Evolutionary conservation across 2,113 vertebrate species (phyloP), one percentile per base, ranked within the genome.

Genomic region (Pithys albifrons): DNA sequence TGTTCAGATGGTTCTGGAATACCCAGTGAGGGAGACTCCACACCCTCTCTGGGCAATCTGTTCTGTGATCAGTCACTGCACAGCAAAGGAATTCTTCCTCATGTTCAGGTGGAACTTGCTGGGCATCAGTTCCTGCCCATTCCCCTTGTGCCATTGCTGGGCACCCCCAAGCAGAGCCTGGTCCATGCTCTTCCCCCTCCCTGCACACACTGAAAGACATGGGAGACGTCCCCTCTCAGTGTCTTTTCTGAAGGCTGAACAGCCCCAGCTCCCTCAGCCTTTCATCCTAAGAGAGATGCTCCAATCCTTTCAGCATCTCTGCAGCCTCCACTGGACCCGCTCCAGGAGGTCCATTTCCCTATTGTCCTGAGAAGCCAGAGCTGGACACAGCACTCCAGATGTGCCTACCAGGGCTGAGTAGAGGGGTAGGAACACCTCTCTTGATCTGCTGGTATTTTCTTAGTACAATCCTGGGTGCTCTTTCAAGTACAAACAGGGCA

Each of bases 311-410:
- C 48, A 66, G 39, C 59, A 66, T 57, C 82, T 75, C 31, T 0
- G 0, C 48, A 74, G n/a, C 23, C 82, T 57, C 23, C 0, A 1
- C 29, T 48, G 59, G 51, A 61, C 51, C 59, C 0, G 1, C 19
- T 29, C 12, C 83, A 66, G 52, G 29, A 66, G 29, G 51, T 66
- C 61, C 61, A 1, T 75, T 71, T 67, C 41, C 41, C 62, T 33
- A 54, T 69, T 59, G 72, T 51, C 3, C 52, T 86, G 84, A 27
- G 8, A 52, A 86, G 5, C 54, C 72, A 59, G 45, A 0, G 0
- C 17, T 61, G 64, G 33, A 15, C 73, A 77, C 55, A 61, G 33
- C 54, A 3, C 27, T 18, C 2, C 46, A 70, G 39, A n/a, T 19
- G 46, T 28, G 64, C 18, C 33, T 4, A 27, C 0, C 33, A 28